A percentile compares a stretch with the other conserved stretches of the same genome.
phyloP scores from a whole-genome alignment of 2,113 vertebrate genomes.

The Cinclus mexicanus region DNA sequence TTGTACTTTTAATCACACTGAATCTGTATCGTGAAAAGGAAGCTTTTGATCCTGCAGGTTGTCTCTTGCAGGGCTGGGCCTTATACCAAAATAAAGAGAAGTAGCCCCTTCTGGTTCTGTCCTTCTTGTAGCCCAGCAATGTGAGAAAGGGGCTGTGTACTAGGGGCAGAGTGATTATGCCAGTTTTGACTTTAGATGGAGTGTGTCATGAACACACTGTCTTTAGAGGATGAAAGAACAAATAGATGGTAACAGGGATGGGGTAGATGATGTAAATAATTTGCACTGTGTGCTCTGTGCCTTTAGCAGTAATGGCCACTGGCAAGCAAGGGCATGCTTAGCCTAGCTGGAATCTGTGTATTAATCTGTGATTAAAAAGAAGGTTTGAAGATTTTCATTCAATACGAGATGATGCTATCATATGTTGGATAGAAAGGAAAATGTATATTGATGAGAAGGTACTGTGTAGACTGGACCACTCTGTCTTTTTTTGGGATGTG shows the following conservation, averaged over 20 bases:
- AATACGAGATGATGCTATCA: background rate
- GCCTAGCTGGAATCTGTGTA: background rate
- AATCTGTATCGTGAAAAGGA: background rate
- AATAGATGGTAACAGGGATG: background rate
- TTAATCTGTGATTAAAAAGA: background rate
- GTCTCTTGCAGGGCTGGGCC: background rate
- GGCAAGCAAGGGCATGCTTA: background rate
- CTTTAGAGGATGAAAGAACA: background rate
- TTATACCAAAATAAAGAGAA: background rate
- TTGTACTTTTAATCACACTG: background rate
- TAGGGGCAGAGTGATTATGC: background rate
- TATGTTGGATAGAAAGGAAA: background rate
- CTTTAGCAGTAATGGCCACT: background rate
- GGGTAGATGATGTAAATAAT: background rate
- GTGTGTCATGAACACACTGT: background rate
- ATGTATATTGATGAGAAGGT: background rate
- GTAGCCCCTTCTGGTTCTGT: background rate
- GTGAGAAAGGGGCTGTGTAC: background rate
- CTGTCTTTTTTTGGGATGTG: background rate
- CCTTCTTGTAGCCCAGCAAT: background rate
- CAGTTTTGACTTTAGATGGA: background rate
- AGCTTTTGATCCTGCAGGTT: background rate
- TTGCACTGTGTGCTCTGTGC: background rate
- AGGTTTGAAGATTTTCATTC: background rate
- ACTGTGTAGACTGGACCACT: background rate